These are phyloP conservation scores for Hymenopus coronatus DNA, from an alignment of 2,888 invertebrate species.

Conservation along the genomic window DNA sequence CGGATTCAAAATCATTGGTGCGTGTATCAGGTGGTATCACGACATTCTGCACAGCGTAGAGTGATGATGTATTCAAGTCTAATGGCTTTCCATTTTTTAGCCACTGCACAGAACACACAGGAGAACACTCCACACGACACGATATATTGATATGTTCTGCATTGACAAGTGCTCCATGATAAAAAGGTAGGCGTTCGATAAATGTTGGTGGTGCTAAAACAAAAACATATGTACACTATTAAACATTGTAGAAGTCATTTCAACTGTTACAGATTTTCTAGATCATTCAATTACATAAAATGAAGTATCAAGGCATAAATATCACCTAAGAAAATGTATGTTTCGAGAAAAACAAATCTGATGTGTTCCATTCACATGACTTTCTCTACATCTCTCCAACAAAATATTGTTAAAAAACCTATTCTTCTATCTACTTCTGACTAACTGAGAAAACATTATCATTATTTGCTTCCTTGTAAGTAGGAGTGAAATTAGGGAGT, in stretches of 20 bases:
- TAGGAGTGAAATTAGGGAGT: no score
- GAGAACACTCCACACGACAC: slow-evolving; percentile 87
- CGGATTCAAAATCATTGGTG: slow-evolving; percentile 84
- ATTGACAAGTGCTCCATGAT: slow-evolving; percentile 56
- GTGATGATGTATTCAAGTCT: slow-evolving; percentile 42
- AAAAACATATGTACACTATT: background rate
- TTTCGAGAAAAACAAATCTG: no score
- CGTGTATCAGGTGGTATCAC: slow-evolving; percentile 69
- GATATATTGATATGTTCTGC: slow-evolving; percentile 66
- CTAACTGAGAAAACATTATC: no score
- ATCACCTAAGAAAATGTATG: no score
- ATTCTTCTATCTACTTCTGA: no score
- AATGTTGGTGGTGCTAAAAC: slow-evolving; percentile 78
- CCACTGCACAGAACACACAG: slow-evolving; percentile 82
- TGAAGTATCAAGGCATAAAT: no score
- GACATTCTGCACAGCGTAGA: slow-evolving; percentile 50
- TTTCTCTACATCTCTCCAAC: no score
- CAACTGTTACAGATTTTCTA: no score
- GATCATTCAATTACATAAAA: no score
- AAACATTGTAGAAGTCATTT: background rate
- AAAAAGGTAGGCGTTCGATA: slow-evolving; percentile 77
- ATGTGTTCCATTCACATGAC: no score
- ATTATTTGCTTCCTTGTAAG: no score
- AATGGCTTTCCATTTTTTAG: slow-evolving; percentile 72
- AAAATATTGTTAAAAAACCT: no score